Percentiles rank a stretch among this genome's conserved stretches.
Conservation (phyloP, 2,113 vertebrate species). For the Delphinus delphis region DNA sequence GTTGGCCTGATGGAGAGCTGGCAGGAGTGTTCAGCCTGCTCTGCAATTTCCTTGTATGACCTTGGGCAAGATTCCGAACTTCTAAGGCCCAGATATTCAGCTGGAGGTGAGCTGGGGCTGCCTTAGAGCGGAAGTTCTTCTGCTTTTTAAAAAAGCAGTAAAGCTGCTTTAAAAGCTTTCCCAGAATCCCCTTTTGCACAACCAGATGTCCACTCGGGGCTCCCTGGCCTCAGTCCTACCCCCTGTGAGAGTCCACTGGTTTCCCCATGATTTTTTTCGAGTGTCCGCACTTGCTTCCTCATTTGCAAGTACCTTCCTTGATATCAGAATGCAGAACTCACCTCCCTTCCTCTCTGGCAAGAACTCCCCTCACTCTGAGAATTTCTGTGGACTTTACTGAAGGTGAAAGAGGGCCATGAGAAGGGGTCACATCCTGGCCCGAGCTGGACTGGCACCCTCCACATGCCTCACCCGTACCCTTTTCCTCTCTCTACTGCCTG, state of each 20-base stretch:
- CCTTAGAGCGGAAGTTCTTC: background rate
- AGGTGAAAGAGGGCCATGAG: background rate
- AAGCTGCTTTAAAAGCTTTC: background rate
- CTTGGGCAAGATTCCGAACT: background rate
- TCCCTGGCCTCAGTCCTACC: background rate
- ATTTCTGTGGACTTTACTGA: background rate
- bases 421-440: background rate
- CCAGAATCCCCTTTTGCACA: background rate
- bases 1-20: background rate
- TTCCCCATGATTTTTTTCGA: background rate
- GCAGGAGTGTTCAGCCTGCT: background rate
- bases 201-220: background rate
- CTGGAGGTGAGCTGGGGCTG: background rate
- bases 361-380: background rate
- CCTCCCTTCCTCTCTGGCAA: background rate
- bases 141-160: background rate
- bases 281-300: background rate
- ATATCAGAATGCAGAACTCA: background rate
- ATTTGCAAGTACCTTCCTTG: background rate
- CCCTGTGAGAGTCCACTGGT: background rate
- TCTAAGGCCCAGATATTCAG: background rate
- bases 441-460: background rate
- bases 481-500: background rate
- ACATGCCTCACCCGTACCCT: background rate
- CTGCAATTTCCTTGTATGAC: background rate